Evolutionary conservation across 1,140 invertebrate species (phyloP), one percentile per base, ranked within the genome.

Genomic region (Neotoxoptera formosana): DNA sequence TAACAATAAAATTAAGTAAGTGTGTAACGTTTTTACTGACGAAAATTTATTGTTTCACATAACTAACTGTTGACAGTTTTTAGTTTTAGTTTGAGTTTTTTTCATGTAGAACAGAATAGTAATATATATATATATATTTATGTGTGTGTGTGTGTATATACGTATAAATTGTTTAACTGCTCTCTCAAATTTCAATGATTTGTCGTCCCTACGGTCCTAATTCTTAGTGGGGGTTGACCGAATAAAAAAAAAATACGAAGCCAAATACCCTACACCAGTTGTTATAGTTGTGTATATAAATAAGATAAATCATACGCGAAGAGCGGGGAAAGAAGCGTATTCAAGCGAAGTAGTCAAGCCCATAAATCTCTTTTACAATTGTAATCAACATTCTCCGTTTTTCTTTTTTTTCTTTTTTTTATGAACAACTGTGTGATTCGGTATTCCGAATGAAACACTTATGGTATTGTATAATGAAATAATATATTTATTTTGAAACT

Each of bases 351-450:
- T 88, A 88, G 48, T 88, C 48, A 7, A 11, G 48, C n/a, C 34
- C 48, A 88, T 88, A 88, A 88, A 88, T 88, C n/a, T 88, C 87
- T 88, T 88, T 88, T 88, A 51, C 87, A 88, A 88, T 88, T 88
- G 87, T 88, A 88, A 88, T 88, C 87, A 88, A 88, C 87, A 88
- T 88, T 88, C 60, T 76, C 60, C 8, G 30, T 76, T 76, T 76
- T 88, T 88, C 2, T 51, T 88, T 88, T 1, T 51, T 87, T 48
- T 51, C n/a, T n/a, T n/a, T 48, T 41, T 84, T 51, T 51, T 88
- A 30, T 30, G n/a, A 51, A 88, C 87, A 88, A 88, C 47, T 48
- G 87, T 88, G 87, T 88, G 87, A 88, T 88, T 88, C 87, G 47
- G 47, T 51, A 51, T 88, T 88, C 47, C 87, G n/a, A 88, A 51